Evolutionary conservation across 1,140 invertebrate species (phyloP).

Genomic region (Akabosia matsudoensis): DNA sequence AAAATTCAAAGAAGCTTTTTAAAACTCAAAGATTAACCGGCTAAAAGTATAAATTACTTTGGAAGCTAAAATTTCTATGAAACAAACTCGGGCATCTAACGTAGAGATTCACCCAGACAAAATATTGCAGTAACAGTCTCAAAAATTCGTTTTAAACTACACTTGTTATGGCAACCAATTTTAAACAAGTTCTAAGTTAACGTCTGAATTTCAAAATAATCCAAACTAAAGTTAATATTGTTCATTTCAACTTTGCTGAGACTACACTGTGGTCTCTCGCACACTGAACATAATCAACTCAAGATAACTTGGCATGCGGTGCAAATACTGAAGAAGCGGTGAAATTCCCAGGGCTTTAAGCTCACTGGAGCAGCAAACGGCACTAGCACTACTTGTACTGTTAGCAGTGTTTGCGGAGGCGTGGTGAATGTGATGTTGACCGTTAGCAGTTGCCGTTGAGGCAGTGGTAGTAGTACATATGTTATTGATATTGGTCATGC

Average conservation of each 20-base stretch:
- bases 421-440: neutral
- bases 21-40: no score
- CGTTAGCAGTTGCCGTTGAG: neutral
- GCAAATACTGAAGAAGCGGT: conserved; percentile 42
- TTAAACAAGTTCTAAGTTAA: no score
- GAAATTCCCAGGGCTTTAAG: conserved; percentile 35
- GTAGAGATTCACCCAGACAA: no score
- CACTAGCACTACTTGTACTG: neutral
- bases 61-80: no score
- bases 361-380: conserved; percentile 15
- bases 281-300: conserved; percentile 45
- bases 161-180: no score
- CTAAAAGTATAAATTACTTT: no score
- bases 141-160: no score
- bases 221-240: neutral
- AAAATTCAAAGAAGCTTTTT: no score
- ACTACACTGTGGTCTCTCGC: conserved; percentile 46
- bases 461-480: conserved; percentile 3
- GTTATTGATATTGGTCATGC: conserved; percentile 11
- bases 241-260: no score
- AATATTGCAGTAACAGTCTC: no score
- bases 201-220: no score
- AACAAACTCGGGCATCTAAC: no score
- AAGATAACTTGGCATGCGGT: conserved; percentile 45
- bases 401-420: neutral